Evolutionary conservation across 53 echinoderm and acorn worm genomes (phyloP), one percentile per base, ranked within the genome.

Genomic region (Holothuria leucospilota): DNA sequence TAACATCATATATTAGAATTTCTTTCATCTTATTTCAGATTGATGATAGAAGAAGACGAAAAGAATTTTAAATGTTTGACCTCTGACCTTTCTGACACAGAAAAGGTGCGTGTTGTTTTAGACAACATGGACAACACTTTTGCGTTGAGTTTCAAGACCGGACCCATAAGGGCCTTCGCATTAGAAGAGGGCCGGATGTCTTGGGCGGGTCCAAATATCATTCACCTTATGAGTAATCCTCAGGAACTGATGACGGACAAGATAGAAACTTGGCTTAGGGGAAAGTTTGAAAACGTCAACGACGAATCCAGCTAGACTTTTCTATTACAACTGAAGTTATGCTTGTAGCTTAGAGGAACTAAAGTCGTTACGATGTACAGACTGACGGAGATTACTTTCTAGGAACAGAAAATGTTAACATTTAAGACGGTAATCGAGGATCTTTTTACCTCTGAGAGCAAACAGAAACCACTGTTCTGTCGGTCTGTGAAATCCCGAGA

Each of bases 31-130:
- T 23, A 39, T n/a, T 81, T 13, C 51, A 83, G 84, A 39, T 21
- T 83, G 68, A 42, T 83, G 67, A 66, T 83, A 13, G 83, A 83
- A 11, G 49, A 63, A 63, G 83, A 83, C 83, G 51, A 62, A n/a
- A 46, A 83, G 40, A n/a, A 83, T 67, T 83, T 83, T 29, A 83
- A 83, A 24, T 83, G 84, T 49, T 83, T 83, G 84, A 83, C 84
- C 10, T 66, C 65, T 20, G 84, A 83, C 66, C 84, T 41, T 4
- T 38, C 41, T 28, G 41, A 83, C 23, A 83, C 84, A 67, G 84
- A 83, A 6, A 83, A 83, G 39, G 84, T 83, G 5, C n/a, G 84
- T 14, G 84, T 83, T 65, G 84, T 65, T 15, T 13, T 83, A 16
- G 84, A 83, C 84, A 67, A 66, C 84, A 83, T 83, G 84, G 65